phyloP scores from a whole-genome alignment of 1,140 invertebrate species.

The Stegodyphus dumicola region DNA sequence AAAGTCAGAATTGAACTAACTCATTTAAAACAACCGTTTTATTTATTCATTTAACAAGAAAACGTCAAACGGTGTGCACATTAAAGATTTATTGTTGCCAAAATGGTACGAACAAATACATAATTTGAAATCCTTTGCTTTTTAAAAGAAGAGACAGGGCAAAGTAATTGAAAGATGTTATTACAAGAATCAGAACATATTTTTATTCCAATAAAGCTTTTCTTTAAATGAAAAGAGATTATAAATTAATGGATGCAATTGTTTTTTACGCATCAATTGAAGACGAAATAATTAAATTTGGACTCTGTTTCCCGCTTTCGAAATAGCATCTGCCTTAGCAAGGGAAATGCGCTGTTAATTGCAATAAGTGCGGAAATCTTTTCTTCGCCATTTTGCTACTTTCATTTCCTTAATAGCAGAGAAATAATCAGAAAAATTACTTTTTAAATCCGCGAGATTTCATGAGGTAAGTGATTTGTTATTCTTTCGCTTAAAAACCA shows the following conservation, averaged over 20 bases:
- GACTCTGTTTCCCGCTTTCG: background rate
- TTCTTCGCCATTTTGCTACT: too few species aligned
- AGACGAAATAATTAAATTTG: slow-evolving; percentile 13
- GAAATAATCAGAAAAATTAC: too few species aligned
- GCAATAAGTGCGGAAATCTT: too few species aligned
- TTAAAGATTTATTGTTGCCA: slow-evolving; percentile 28
- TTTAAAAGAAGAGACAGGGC: background rate
- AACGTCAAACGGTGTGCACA: background rate
- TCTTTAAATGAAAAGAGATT: slow-evolving; percentile 24
- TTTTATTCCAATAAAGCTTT: background rate
- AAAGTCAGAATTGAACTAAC: background rate
- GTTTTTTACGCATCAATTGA: background rate
- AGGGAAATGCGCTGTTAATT: too few species aligned
- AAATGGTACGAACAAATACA: background rate
- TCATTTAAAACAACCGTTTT: slow-evolving; percentile 9
- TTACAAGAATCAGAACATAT: background rate
- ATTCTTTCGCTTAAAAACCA: too few species aligned
- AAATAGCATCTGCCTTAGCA: too few species aligned
- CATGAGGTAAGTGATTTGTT: too few species aligned
- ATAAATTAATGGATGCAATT: slow-evolving; percentile 16
- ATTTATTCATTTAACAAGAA: slow-evolving; percentile 7
- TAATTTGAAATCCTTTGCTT: background rate
- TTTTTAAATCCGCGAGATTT: too few species aligned
- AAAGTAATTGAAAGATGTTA: slow-evolving; percentile 20
- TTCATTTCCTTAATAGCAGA: too few species aligned